A percentile compares a stretch with the other conserved stretches of the same genome.
Conservation (phyloP, 37 sponge, comb jelly and placozoan genomes). For the Hexactinellida sp. region DNA sequence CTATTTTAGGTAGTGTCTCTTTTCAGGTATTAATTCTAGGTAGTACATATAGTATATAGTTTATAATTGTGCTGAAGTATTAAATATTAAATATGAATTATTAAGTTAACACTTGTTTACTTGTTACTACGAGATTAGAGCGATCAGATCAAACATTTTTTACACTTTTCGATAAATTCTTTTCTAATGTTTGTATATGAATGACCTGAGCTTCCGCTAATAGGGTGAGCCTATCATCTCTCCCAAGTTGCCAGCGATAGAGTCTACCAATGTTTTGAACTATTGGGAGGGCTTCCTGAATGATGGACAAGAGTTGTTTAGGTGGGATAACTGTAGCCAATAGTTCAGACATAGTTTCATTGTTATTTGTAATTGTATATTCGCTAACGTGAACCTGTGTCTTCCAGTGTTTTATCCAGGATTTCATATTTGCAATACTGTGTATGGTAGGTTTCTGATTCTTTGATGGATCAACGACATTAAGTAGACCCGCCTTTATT, state of each 20-base stretch:
- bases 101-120: no score
- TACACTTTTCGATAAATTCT: not conserved
- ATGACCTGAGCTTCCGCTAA: not conserved
- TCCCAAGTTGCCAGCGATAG: slow-evolving; percentile 7
- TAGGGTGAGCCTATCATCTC: not conserved
- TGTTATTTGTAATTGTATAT: not conserved
- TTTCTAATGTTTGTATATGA: not conserved
- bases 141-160: no score
- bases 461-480: not conserved
- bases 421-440: not conserved
- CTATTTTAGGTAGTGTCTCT: no score
- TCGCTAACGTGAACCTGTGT: not conserved
- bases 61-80: no score
- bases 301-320: not conserved
- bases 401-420: slow-evolving; percentile 12
- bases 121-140: no score
- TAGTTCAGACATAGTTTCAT: slow-evolving; percentile 4
- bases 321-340: not conserved
- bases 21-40: no score
- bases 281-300: not conserved
- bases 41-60: no score
- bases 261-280: not conserved
- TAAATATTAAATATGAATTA: no score
- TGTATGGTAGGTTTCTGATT: not conserved
- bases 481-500: not conserved